phyloP scores from a whole-genome alignment of 1,140 invertebrate genomes.

The Eubasilissa regina region DNA sequence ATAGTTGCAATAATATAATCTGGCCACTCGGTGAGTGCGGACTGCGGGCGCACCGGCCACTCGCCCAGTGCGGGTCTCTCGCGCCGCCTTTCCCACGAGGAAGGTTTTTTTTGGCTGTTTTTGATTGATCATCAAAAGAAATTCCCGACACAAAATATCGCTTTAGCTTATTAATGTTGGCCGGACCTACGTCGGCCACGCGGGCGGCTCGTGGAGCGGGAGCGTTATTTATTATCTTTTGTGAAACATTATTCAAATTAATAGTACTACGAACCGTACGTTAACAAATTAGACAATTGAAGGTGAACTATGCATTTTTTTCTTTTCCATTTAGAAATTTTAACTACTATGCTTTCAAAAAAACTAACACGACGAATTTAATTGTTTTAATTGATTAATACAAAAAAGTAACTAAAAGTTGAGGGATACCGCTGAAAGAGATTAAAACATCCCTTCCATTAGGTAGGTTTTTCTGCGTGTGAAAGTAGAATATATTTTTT shows the following conservation, averaged over 20 bases:
- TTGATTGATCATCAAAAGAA: slow-evolving; percentile 58
- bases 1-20: background rate
- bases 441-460: no score
- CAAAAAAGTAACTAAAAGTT: no score
- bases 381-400: no score
- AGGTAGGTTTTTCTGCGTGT: no score
- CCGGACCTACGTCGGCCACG: slow-evolving; percentile 13
- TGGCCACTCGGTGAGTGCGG: slow-evolving; percentile 6
- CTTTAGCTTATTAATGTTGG: slow-evolving; percentile 56
- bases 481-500: no score
- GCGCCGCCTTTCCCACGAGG: slow-evolving; percentile 31
- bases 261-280: no score
- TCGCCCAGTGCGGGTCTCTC: background rate
- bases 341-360: background rate
- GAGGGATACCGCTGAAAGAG: no score
- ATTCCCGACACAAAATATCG: slow-evolving; percentile 58
- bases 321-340: background rate
- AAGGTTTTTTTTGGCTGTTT: slow-evolving; percentile 49
- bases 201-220: background rate
- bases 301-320: background rate
- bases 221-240: background rate
- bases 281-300: no score
- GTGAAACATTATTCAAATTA: no score
- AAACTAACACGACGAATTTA: no score
- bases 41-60: no score